These are phyloP conservation scores for Eurytemora carolleeae DNA, from an alignment of 1,140 invertebrate species.

Conservation along the genomic window DNA sequence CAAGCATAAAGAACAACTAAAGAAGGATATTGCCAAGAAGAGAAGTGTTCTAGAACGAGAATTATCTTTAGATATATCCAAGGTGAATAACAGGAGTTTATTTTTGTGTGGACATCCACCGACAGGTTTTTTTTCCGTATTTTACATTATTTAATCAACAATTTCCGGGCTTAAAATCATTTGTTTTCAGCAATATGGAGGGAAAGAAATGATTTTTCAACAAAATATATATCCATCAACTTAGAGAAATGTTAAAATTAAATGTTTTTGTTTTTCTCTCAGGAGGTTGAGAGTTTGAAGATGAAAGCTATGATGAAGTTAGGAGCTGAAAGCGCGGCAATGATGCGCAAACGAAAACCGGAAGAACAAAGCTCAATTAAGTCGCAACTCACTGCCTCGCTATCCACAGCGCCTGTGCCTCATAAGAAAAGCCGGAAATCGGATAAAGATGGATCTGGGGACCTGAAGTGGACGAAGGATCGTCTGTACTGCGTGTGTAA, in stretches of 20 bases:
- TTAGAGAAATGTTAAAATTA: too few relatives aligned
- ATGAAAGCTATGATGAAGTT: too few relatives aligned
- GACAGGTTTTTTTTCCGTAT: too few relatives aligned
- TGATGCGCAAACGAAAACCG: constrained; percentile 6
- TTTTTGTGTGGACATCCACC: too few relatives aligned
- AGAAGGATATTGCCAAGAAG: constrained; percentile 82
- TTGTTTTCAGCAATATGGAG: too few relatives aligned
- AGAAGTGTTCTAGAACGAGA: constrained; percentile 71
- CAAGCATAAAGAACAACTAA: constrained; percentile 71
- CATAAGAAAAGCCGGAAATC: constrained; percentile 17
- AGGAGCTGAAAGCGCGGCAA: too few relatives aligned
- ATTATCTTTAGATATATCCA: constrained; percentile 69
- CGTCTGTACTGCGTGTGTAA: constrained; percentile 81
- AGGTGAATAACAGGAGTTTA: constrained; percentile 17
- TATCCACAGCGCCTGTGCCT: constrained; percentile 28
- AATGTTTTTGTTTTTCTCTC: too few relatives aligned
- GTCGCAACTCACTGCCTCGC: constrained; percentile 27
- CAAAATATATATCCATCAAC: too few relatives aligned
- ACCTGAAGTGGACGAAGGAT: constrained; percentile 39
- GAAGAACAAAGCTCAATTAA: constrained; percentile 33
- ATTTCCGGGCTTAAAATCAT: constrained; percentile 7
- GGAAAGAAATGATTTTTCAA: too few relatives aligned
- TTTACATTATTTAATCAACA: not conserved
- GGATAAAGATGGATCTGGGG: constrained; percentile 16
- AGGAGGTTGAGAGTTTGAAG: too few relatives aligned